phyloP scores from a whole-genome alignment of 2,888 invertebrate genomes.

The Tortrix viridana region DNA sequence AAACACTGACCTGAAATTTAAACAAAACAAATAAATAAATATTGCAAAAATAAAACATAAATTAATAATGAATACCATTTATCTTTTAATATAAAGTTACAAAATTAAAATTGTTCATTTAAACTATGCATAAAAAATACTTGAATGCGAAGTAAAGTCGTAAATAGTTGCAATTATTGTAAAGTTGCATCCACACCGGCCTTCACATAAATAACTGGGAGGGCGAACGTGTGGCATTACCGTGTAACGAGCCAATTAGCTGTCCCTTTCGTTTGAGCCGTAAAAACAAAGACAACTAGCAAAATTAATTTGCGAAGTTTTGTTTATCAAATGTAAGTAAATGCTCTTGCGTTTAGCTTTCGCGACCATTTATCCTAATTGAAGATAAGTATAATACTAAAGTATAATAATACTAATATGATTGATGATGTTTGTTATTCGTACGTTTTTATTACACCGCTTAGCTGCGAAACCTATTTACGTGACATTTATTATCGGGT shows the following conservation, averaged over 20 bases:
- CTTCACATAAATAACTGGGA: conserved; percentile 16
- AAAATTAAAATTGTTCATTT: background rate
- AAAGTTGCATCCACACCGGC: conserved; percentile 16
- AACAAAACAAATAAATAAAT: conserved; percentile 39
- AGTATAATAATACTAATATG: no score
- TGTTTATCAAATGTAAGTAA: background rate
- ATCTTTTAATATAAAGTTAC: no score
- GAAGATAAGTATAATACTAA: no score
- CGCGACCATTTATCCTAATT: no score
- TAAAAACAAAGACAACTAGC: conserved; percentile 6
- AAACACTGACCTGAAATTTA: conserved; percentile 59
- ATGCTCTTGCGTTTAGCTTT: no score
- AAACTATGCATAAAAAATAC: background rate
- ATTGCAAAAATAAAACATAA: background rate
- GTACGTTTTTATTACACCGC: no score
- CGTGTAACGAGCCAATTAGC: conserved; percentile 2
- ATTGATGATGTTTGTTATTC: no score
- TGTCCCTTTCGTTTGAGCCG: conserved; percentile 10
- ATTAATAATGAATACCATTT: background rate
- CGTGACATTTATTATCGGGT: no score
- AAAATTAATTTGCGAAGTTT: background rate
- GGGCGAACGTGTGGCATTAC: conserved; percentile 5
- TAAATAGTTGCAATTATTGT: conserved; percentile 12
- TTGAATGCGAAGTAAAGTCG: background rate
- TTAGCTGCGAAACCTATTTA: no score